These are phyloP conservation scores for Diorhabda elongata DNA, from an alignment of 1,140 invertebrate genomes.

Conservation along the genomic window DNA sequence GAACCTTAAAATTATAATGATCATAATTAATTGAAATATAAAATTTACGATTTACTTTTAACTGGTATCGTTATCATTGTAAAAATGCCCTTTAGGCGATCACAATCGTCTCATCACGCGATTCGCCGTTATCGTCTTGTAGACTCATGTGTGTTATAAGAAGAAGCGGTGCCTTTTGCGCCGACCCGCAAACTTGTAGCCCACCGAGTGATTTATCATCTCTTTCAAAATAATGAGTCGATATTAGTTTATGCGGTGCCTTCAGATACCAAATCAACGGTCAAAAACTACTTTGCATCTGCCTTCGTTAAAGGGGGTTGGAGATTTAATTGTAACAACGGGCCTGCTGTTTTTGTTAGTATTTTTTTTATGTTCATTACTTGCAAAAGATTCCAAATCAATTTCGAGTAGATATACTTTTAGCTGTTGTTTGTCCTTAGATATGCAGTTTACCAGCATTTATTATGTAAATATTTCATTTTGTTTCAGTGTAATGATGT, in stretches of 20 bases:
- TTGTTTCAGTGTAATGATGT: too few species aligned
- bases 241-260: slow-evolving; percentile 14
- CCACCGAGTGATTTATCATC: slow-evolving; percentile 12
- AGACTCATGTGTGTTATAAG: neutral
- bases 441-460: too few species aligned
- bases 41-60: neutral
- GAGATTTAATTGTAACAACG: neutral
- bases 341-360: neutral
- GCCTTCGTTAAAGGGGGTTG: slow-evolving; percentile 6
- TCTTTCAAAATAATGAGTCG: slow-evolving; percentile 10
- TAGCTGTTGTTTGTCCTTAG: too few species aligned
- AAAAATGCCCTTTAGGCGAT: neutral
- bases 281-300: slow-evolving; percentile 9
- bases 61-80: neutral
- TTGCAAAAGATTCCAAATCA: neutral
- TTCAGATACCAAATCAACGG: neutral
- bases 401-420: too few species aligned
- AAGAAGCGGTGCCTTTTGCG: slow-evolving; percentile 14
- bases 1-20: too few species aligned
- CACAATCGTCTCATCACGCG: neutral
- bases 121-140: neutral
- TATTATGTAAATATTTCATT: too few species aligned
- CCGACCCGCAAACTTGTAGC: neutral
- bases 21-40: neutral
- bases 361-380: neutral